Evolutionary conservation across 2,888 invertebrate species (phyloP), one percentile per base, ranked within the genome.

Genomic region (Metalampra italica): DNA sequence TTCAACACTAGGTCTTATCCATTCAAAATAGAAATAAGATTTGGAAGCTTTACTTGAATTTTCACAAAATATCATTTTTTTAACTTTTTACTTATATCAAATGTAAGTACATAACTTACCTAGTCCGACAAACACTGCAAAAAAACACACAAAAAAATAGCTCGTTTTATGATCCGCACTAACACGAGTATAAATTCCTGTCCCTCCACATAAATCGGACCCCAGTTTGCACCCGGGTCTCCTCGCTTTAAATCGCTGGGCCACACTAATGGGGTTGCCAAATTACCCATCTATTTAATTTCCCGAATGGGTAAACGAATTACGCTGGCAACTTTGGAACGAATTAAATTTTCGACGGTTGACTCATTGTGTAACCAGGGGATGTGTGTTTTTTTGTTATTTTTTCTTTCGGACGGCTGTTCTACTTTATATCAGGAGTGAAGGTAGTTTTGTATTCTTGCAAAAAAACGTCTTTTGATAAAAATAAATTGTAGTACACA

Each of bases 201-300:
- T 58, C 75, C 75, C 70, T 61, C 50, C 65, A 52, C 72, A 83
- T 85, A 85, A 83, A 84, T 85, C 78, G 72, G 75, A 58, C 68
- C 72, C 71, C 71, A 39, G 32, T 66, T 64, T 66, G 61, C 73
- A 72, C 79, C 75, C 75, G 76, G 11, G 36, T 36, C 36, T 71
- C 70, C 68, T 69, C 68, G 63, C 64, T 71, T 66, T 71, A 70
- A 74, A 69, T 64, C 62, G 67, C 64, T 66, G 57, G 60, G 54
- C 69, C 66, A 71, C 72, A 72, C 79, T 84, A 85, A 87, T 84
- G 80, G 87, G 83, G 77, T 77, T 74, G 82, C 78, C 75, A 84
- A 86, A 87, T 86, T 86, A 85, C 84, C 86, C 82, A 85, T 86
- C 85, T 87, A 88, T 88, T 87, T 87, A 87, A 88, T 88, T 87